Conservation (phyloP, 2,888 invertebrate species). For the Ischnus inquisitorius region DNA sequence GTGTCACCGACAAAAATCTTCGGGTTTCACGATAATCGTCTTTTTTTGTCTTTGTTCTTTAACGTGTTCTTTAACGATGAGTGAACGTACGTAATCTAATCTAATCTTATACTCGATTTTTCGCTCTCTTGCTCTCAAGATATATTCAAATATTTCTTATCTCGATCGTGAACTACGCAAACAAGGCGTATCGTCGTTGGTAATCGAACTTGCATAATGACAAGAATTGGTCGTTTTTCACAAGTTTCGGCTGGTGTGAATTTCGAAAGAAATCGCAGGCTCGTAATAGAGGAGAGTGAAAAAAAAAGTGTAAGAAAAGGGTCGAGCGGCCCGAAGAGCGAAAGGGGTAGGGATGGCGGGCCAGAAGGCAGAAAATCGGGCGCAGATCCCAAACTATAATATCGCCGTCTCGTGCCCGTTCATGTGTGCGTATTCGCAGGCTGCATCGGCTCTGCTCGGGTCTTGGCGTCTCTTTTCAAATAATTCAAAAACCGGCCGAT, state of each 20-base stretch:
- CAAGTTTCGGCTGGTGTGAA: slow-evolving; percentile 46
- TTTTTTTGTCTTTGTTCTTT: slow-evolving; percentile 10
- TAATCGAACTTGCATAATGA: neutral
- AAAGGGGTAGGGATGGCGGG: slow-evolving; percentile 37
- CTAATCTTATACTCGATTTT: slow-evolving; percentile 56
- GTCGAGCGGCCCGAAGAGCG: slow-evolving; percentile 61
- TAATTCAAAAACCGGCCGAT: slow-evolving; percentile 85
- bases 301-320: slow-evolving; percentile 66
- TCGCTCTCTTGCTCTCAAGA: slow-evolving; percentile 15
- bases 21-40: slow-evolving; percentile 38
- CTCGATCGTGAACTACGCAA: slow-evolving; percentile 15
- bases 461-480: slow-evolving; percentile 85
- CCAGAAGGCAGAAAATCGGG: slow-evolving; percentile 78
- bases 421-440: slow-evolving; percentile 54
- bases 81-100: slow-evolving; percentile 50
- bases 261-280: slow-evolving; percentile 41
- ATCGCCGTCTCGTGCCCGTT: slow-evolving; percentile 76
- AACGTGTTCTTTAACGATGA: slow-evolving; percentile 26
- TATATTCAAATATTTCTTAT: slow-evolving; percentile 47
- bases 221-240: neutral
- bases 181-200: neutral
- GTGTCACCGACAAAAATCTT: slow-evolving; percentile 23
- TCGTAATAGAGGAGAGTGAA: slow-evolving; percentile 32
- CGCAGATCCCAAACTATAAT: slow-evolving; percentile 81
- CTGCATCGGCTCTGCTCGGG: slow-evolving; percentile 70